Evolutionary conservation across 2,797 vertebrate species (phyloP).

Genomic region (Intellagama lesueurii): DNA sequence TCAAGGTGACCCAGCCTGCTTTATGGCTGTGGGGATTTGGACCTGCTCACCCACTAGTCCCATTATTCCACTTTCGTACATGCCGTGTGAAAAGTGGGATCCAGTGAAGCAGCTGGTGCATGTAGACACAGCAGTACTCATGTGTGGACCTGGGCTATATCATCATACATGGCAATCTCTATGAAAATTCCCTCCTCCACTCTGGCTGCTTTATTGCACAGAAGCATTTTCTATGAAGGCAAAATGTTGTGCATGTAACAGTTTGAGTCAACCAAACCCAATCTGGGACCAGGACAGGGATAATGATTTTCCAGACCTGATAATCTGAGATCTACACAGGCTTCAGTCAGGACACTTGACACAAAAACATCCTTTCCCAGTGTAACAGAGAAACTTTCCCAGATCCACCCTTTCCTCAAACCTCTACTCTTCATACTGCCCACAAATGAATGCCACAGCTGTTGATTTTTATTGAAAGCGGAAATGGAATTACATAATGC

Average conservation of each 20-base stretch:
- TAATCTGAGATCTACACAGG: background rate
- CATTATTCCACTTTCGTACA: background rate
- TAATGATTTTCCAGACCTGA: background rate
- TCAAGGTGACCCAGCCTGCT: background rate
- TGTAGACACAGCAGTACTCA: background rate
- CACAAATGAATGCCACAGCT: background rate
- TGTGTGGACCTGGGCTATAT: no score
- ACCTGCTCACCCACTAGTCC: background rate
- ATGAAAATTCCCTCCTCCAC: no score
- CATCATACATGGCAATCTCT: no score
- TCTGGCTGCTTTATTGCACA: background rate
- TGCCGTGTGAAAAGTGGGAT: background rate
- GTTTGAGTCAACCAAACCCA: no score
- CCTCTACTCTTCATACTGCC: background rate
- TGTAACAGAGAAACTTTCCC: no score
- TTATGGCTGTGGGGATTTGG: background rate
- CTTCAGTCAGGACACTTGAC: background rate
- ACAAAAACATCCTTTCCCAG: background rate
- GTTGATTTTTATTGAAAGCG: conserved; percentile 3
- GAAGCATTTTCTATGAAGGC: background rate
- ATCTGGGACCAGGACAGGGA: background rate
- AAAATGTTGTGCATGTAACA: background rate
- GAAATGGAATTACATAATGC: background rate
- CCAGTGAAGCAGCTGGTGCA: no score
- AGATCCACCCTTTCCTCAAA: background rate